phyloP scores from a whole-genome alignment of 2,797 vertebrate species.

The Poecile montanus region DNA sequence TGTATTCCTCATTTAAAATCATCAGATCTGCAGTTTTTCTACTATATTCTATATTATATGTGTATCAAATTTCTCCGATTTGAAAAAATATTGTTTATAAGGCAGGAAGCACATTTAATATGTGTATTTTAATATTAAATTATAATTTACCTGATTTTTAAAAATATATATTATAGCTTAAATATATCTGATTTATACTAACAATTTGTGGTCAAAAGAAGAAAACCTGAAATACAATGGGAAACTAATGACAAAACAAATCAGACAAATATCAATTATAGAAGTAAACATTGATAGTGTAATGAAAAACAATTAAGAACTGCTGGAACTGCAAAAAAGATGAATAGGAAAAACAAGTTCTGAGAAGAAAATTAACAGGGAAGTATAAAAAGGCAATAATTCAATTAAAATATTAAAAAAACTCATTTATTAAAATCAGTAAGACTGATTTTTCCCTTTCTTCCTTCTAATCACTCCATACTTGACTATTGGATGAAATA shows the following conservation, averaged over 20 bases:
- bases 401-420: not conserved
- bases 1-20: not conserved
- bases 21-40: not conserved
- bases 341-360: not conserved
- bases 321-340: not conserved
- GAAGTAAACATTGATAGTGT: not conserved
- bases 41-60: not conserved
- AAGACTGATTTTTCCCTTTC: not conserved
- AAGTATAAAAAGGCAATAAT: not conserved
- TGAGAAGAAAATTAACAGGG: not conserved
- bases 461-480: not conserved
- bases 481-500: not conserved
- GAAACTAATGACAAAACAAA: not conserved
- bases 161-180: not conserved
- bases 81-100: not conserved
- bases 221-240: not conserved
- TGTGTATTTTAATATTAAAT: not conserved
- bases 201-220: not conserved
- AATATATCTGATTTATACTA: not conserved
- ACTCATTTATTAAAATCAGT: not conserved
- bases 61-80: not conserved
- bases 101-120: not conserved
- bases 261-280: not conserved
- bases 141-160: not conserved
- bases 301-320: not conserved